Evolutionary conservation across 2,888 invertebrate genomes (phyloP).

Genomic region (Tinea trinotella): DNA sequence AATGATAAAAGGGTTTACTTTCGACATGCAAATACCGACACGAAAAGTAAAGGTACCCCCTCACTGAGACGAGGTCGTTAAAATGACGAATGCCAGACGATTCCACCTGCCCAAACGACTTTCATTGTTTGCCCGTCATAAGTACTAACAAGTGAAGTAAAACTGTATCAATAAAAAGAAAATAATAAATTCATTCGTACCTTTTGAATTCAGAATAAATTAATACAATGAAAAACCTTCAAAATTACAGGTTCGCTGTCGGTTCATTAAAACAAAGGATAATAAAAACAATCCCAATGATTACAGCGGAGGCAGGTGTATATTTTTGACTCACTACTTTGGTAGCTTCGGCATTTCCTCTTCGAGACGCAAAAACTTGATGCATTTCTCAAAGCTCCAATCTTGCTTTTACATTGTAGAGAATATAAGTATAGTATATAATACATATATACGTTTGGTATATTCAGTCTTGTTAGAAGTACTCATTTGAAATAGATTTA

Average conservation of each 20-base stretch:
- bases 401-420: not conserved
- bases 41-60: conserved; percentile 43
- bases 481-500: no score
- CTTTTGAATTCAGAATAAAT: not conserved
- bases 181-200: not conserved
- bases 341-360: conserved; percentile 15
- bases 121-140: conserved; percentile 41
- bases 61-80: not conserved
- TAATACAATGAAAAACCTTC: not conserved
- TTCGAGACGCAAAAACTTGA: conserved; percentile 2
- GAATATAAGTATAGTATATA: not conserved
- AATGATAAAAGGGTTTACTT: not conserved
- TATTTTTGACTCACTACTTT: conserved; percentile 8
- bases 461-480: no score
- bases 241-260: not conserved
- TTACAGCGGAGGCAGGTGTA: not conserved
- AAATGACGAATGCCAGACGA: not conserved
- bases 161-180: not conserved
- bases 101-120: conserved; percentile 35
- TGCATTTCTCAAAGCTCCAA: not conserved
- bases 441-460: no score
- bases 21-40: conserved; percentile 36
- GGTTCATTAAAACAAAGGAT: not conserved
- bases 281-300: conserved; percentile 6
- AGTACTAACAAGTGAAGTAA: conserved; percentile 35